Percentiles rank a stretch among this genome's conserved stretches.
These are phyloP conservation scores for Mystacornis crossleyi DNA, from an alignment of 2,113 vertebrate genomes.

Conservation along the genomic window DNA sequence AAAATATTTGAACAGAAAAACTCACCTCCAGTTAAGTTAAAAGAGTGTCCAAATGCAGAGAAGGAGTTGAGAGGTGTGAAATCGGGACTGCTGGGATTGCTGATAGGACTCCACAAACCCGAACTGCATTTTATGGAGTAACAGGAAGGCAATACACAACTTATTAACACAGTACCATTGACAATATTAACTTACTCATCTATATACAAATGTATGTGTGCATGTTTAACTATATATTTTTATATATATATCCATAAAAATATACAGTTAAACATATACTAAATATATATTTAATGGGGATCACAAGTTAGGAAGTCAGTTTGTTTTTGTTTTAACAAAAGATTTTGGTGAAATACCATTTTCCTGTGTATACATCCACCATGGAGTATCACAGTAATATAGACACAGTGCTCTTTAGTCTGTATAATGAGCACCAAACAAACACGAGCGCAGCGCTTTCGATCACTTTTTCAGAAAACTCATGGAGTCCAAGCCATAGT, in stretches of 20 bases:
- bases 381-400: not conserved
- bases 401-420: not conserved
- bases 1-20: not conserved
- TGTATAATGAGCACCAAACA: not conserved
- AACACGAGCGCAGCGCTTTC: not conserved
- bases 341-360: not conserved
- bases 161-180: not conserved
- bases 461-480: not conserved
- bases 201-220: not conserved
- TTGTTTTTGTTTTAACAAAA: not conserved
- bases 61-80: slow-evolving; percentile 88
- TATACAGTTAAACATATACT: not conserved
- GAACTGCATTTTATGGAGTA: slow-evolving; percentile 72
- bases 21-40: slow-evolving; percentile 94
- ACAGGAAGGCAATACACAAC: not conserved
- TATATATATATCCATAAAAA: not conserved
- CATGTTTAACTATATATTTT: not conserved
- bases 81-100: slow-evolving; percentile 81
- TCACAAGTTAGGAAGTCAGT: not conserved
- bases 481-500: not conserved
- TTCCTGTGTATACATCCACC: not conserved
- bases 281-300: not conserved
- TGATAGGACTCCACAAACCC: slow-evolving; percentile 90
- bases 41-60: slow-evolving; percentile 94
- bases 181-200: not conserved